Conservation (phyloP, 1,140 invertebrate genomes). For the Luehdorfia chinensis region DNA sequence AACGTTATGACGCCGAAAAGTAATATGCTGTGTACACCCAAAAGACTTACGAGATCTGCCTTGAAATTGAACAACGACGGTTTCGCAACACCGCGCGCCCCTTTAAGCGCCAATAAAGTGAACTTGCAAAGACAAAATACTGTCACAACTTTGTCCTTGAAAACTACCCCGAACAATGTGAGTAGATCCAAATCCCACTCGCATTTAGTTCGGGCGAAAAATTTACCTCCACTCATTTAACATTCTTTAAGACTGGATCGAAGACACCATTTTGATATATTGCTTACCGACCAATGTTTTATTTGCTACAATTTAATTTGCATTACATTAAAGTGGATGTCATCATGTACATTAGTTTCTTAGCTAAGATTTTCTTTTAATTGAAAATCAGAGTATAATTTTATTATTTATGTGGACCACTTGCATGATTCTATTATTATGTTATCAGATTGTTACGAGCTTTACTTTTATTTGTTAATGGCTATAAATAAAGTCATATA, state of each 20-base stretch:
- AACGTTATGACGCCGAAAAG: slow-evolving; percentile 39
- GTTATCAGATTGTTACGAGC: too few species aligned
- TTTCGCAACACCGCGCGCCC: slow-evolving; percentile 57
- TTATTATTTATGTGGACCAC: too few species aligned
- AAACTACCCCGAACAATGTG: slow-evolving; percentile 52
- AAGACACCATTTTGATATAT: slow-evolving; percentile 21
- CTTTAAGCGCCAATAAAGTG: slow-evolving; percentile 47
- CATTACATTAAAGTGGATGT: too few species aligned
- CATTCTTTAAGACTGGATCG: slow-evolving; percentile 12
- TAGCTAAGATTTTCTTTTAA: too few species aligned
- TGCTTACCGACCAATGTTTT: neutral
- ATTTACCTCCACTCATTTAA: slow-evolving; percentile 58
- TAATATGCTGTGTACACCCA: slow-evolving; percentile 47
- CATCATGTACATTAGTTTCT: too few species aligned
- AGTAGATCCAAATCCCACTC: slow-evolving; percentile 56
- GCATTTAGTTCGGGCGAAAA: slow-evolving; percentile 51
- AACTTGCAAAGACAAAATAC: slow-evolving; percentile 52
- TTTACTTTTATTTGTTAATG: too few species aligned
- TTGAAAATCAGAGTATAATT: too few species aligned
- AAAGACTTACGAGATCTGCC: slow-evolving; percentile 52
- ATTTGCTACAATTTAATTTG: too few species aligned
- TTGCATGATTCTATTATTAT: neutral
- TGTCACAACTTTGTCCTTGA: slow-evolving; percentile 28
- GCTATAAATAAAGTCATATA: too few species aligned
- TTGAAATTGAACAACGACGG: slow-evolving; percentile 55